Evolutionary conservation across 1,140 invertebrate species (phyloP).

Genomic region (Aphelinus atriplicis): DNA sequence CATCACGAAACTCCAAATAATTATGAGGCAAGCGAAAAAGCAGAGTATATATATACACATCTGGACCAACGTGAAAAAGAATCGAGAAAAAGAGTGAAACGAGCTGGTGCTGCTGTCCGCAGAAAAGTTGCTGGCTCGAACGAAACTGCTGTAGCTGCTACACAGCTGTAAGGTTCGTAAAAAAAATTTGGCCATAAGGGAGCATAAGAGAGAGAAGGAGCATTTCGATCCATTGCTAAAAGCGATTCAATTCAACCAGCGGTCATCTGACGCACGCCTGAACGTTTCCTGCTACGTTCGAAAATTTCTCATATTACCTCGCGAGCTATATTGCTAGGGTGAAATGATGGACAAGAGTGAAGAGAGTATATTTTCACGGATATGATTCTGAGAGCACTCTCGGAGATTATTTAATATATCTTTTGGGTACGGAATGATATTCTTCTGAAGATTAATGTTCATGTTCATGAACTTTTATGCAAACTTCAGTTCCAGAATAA

Average conservation of each 20-base stretch:
- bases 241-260: slow-evolving; percentile 20
- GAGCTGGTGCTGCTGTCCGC: slow-evolving; percentile 50
- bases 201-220: neutral
- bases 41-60: neutral
- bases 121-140: slow-evolving; percentile 63
- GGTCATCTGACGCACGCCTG: slow-evolving; percentile 8
- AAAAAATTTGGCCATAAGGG: neutral
- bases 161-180: neutral
- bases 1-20: neutral
- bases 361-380: no score
- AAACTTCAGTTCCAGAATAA: no score
- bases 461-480: no score
- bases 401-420: no score
- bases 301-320: slow-evolving; percentile 8
- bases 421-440: no score
- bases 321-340: neutral
- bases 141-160: slow-evolving; percentile 54
- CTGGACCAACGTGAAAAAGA: neutral
- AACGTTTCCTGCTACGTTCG: slow-evolving; percentile 2
- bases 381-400: no score
- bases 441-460: no score
- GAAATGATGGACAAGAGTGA: no score
- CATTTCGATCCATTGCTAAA: slow-evolving; percentile 20
- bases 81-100: slow-evolving; percentile 8
- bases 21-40: neutral